phyloP scores from a whole-genome alignment of 2,797 vertebrate genomes.

The Hippocampus kuda region DNA sequence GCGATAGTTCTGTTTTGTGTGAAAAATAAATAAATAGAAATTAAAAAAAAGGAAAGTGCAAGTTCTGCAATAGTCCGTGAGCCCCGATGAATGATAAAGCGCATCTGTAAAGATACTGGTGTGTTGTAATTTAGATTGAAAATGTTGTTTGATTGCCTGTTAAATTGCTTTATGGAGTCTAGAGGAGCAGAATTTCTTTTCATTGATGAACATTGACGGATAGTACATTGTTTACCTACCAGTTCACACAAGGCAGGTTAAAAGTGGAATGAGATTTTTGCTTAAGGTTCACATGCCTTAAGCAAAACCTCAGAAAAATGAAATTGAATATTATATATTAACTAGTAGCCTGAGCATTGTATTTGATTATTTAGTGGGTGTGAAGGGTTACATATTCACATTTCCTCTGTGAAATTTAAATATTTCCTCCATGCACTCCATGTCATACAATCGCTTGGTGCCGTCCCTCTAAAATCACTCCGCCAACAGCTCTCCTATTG shows the following conservation, averaged over 20 bases:
- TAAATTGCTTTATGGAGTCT: constrained; percentile 25
- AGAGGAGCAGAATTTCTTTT: constrained; percentile 43
- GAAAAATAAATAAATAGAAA: no score
- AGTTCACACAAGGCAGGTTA: constrained; percentile 63
- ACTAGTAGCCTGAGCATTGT: neutral
- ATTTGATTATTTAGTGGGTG: neutral
- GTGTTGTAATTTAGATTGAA: neutral
- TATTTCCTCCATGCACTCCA: no score
- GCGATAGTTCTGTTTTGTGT: neutral
- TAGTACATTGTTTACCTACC: constrained; percentile 52
- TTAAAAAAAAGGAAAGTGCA: neutral
- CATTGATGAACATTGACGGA: constrained; percentile 41
- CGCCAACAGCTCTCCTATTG: no score
- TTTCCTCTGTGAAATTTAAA: neutral
- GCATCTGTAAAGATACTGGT: neutral
- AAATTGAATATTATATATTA: constrained; percentile 34
- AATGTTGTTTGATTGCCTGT: neutral
- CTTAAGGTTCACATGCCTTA: constrained; percentile 58
- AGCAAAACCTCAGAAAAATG: constrained; percentile 47
- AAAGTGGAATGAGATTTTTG: constrained; percentile 73
- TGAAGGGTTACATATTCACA: neutral
- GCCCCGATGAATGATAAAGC: neutral
- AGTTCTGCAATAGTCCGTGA: neutral
- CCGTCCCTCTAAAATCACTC: no score
- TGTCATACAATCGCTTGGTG: no score